phyloP scores from a whole-genome alignment of 2,888 invertebrate genomes.

The Terebella lapidaria region DNA sequence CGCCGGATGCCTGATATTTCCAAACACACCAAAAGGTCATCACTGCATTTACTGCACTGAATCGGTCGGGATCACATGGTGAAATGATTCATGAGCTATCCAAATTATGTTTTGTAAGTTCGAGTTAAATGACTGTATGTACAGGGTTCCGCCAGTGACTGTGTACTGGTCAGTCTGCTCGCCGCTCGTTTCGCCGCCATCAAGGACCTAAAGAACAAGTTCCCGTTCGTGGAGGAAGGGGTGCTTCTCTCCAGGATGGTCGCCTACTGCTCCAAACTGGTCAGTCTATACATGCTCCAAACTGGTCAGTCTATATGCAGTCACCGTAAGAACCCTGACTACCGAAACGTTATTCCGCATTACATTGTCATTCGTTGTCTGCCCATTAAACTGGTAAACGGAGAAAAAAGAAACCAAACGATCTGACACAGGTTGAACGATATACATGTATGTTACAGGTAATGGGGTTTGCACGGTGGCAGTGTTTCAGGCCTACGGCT shows the following conservation, averaged over 20 bases:
- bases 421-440: too few species aligned
- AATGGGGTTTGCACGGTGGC: too few species aligned
- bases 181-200: slow-evolving; percentile 68
- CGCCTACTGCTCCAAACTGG: slow-evolving; percentile 62
- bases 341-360: neutral
- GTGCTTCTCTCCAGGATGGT: slow-evolving; percentile 84
- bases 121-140: too few species aligned
- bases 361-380: neutral
- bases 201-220: slow-evolving; percentile 35
- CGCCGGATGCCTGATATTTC: too few species aligned
- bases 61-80: too few species aligned
- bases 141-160: slow-evolving; percentile 93
- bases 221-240: slow-evolving; percentile 63
- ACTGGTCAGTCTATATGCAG: neutral
- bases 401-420: too few species aligned
- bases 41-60: too few species aligned
- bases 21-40: too few species aligned
- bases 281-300: slow-evolving; percentile 27
- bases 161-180: slow-evolving; percentile 84
- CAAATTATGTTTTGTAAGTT: too few species aligned
- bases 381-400: neutral
- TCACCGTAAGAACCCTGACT: neutral
- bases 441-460: too few species aligned
- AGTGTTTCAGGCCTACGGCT: too few species aligned
- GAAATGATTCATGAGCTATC: too few species aligned